phyloP scores from a whole-genome alignment of 2,888 invertebrate genomes.

The Trichogramma dendrolimi region DNA sequence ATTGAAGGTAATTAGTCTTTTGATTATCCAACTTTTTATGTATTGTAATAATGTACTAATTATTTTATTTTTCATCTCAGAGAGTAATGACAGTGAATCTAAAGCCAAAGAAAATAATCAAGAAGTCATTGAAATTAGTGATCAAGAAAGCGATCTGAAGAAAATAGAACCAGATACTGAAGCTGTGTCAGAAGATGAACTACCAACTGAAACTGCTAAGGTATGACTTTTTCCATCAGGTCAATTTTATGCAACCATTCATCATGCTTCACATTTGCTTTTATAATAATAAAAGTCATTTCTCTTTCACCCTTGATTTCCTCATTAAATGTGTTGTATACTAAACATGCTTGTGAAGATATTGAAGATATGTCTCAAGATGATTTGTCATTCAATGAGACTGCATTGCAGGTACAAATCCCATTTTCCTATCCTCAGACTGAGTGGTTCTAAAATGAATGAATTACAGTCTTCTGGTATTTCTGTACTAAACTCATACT shows the following conservation, averaged over 20 bases:
- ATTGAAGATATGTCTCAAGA: constrained; percentile 41
- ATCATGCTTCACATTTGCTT: not conserved
- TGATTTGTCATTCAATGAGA: constrained; percentile 37
- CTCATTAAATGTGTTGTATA: constrained; percentile 19
- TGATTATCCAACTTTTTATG: constrained; percentile 7
- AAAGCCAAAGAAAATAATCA: constrained; percentile 10
- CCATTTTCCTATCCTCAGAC: constrained; percentile 8
- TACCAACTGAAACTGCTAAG: constrained; percentile 51
- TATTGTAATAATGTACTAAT: constrained; percentile 14
- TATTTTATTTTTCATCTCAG: constrained; percentile 23
- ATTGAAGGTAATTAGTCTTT: not conserved
- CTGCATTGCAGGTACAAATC: constrained; percentile 35
- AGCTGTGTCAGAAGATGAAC: constrained; percentile 79
- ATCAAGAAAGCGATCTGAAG: constrained; percentile 38
- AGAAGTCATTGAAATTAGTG: constrained; percentile 34
- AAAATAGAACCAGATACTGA: constrained; percentile 74
- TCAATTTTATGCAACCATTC: not conserved
- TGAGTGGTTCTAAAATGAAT: not conserved
- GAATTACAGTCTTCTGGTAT: not conserved
- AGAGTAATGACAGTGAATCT: constrained; percentile 10
- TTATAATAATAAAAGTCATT: not conserved
- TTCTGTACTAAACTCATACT: no score
- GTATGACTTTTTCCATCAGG: constrained; percentile 33
- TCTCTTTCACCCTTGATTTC: constrained; percentile 1
- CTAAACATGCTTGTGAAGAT: constrained; percentile 30